Conservation (phyloP, 2,113 vertebrate genomes). For the Myotis lucifugus region DNA sequence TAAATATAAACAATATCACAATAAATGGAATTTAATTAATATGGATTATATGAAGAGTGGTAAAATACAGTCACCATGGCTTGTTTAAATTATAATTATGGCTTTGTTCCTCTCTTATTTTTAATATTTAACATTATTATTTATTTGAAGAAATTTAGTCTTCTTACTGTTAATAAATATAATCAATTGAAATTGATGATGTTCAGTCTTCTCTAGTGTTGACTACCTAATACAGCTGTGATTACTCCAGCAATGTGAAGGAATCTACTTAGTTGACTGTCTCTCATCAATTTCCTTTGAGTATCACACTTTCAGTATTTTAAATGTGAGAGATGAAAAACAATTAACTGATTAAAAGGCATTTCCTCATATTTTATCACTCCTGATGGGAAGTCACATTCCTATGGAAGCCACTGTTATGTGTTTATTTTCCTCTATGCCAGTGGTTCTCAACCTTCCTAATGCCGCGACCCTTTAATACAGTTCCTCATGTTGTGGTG, state of each 20-base stretch:
- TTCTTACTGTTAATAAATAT: constrained; percentile 57
- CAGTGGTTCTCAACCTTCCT: too few species aligned
- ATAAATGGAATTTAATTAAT: constrained; percentile 19
- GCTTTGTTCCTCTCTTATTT: constrained; percentile 39
- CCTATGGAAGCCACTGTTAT: not conserved
- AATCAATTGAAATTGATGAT: constrained; percentile 45
- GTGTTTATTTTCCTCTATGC: constrained; percentile 16
- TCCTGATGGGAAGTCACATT: not conserved
- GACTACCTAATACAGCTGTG: accelerated
- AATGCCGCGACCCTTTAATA: too few species aligned
- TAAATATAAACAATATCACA: not conserved
- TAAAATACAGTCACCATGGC: constrained; percentile 32
- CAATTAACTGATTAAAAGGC: not conserved
- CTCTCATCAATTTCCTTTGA: not conserved
- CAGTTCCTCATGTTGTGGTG: too few species aligned
- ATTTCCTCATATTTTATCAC: not conserved
- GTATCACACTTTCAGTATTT: not conserved
- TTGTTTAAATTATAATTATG: constrained; percentile 56
- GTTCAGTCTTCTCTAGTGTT: not conserved
- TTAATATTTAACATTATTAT: constrained; percentile 50
- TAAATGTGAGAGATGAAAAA: not conserved
- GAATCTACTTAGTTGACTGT: not conserved
- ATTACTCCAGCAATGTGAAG: not conserved
- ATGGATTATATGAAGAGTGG: constrained; percentile 14
- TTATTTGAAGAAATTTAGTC: constrained; percentile 62